phyloP scores from a whole-genome alignment of 2,113 vertebrate species.

The Petrocephalus microphthalmus region DNA sequence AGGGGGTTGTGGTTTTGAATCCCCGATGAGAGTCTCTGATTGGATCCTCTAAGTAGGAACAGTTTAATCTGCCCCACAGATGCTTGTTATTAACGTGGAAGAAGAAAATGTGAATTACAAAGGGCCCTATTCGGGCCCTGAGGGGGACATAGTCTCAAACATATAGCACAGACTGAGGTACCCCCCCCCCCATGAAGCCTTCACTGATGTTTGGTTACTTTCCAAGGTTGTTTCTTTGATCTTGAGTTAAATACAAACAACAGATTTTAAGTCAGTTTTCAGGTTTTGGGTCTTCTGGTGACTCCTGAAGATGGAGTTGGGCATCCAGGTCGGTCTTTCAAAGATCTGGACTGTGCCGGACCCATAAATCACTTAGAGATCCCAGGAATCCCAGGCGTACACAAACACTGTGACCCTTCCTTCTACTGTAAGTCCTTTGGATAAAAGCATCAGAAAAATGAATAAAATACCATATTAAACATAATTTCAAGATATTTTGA shows the following conservation, averaged over 20 bases:
- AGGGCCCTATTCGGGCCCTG: not conserved
- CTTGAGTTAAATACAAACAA: not conserved
- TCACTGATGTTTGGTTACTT: not conserved
- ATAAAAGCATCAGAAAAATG: not conserved
- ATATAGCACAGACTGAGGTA: not conserved
- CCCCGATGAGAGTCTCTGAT: not conserved
- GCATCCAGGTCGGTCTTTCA: not conserved
- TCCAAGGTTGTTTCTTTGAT: not conserved
- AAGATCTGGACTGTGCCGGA: not conserved
- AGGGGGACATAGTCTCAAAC: not conserved
- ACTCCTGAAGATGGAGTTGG: not conserved
- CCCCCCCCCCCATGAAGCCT: not conserved
- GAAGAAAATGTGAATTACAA: not conserved
- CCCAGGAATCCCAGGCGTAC: not conserved
- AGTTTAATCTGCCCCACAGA: not conserved
- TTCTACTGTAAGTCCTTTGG: not conserved
- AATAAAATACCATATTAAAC: not conserved
- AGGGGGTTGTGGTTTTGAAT: slow-evolving; percentile 1
- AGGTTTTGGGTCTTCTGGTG: not conserved
- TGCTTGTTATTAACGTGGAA: slow-evolving; percentile 4
- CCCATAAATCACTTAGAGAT: not conserved
- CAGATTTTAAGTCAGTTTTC: not conserved
- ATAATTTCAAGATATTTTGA: not conserved
- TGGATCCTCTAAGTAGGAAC: not conserved
- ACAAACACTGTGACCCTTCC: not conserved